Percentiles rank a stretch among this genome's conserved stretches.
These are phyloP conservation scores for Ochlodes sylvanus DNA, from an alignment of 2,888 invertebrate species.

Conservation along the genomic window DNA sequence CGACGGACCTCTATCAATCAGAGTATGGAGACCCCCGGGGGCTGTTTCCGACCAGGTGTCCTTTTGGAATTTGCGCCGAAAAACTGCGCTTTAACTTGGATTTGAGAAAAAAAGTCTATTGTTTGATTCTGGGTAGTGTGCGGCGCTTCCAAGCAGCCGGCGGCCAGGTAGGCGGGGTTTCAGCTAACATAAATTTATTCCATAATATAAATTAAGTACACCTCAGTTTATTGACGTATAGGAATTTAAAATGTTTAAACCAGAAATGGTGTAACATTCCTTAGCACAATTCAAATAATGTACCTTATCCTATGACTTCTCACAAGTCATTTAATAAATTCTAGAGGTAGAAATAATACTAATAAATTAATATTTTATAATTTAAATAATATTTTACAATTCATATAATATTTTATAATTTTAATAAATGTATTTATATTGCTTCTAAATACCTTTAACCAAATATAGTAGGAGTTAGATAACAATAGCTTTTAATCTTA, in stretches of 20 bases:
- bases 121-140: constrained; percentile 77
- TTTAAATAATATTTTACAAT: too few relatives aligned
- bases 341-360: too few relatives aligned
- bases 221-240: constrained; percentile 15
- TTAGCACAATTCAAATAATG: not conserved
- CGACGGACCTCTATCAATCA: constrained; percentile 81
- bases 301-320: too few relatives aligned
- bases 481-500: too few relatives aligned
- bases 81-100: constrained; percentile 75
- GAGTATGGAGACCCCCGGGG: constrained; percentile 75
- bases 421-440: too few relatives aligned
- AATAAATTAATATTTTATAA: too few relatives aligned
- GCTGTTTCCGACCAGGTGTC: constrained; percentile 84
- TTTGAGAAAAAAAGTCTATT: constrained; percentile 69
- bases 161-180: constrained; percentile 67
- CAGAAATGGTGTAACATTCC: not conserved
- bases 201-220: constrained; percentile 23
- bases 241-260: constrained; percentile 7
- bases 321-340: too few relatives aligned
- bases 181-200: constrained; percentile 35
- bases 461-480: too few relatives aligned
- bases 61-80: constrained; percentile 81
- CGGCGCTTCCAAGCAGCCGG: constrained; percentile 52
- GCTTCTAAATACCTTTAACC: too few relatives aligned
- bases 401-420: too few relatives aligned